phyloP scores from a whole-genome alignment of 1,140 invertebrate species.

The Drosophila pandora region DNA sequence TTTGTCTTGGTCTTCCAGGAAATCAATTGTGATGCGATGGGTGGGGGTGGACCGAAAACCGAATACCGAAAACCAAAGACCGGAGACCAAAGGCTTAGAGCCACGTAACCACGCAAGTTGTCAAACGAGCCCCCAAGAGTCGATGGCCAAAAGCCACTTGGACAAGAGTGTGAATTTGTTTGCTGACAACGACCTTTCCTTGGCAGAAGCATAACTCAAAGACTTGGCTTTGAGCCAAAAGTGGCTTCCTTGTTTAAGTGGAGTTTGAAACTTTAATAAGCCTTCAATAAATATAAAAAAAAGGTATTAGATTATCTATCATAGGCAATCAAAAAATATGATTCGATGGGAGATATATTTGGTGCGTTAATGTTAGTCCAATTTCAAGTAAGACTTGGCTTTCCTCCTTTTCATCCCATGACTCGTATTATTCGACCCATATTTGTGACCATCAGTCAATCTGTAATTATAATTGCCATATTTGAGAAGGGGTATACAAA shows the following conservation, averaged over 20 bases:
- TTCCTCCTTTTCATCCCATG: slow-evolving; percentile 13
- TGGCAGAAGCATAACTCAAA: slow-evolving; percentile 33
- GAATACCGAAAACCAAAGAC: neutral
- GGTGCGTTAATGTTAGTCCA: too few species aligned
- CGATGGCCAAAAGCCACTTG: slow-evolving; percentile 65
- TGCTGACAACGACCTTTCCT: slow-evolving; percentile 55
- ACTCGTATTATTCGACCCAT: neutral
- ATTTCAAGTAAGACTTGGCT: neutral
- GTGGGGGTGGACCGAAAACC: slow-evolving; percentile 37
- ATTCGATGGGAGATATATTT: too few species aligned
- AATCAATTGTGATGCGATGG: slow-evolving; percentile 37
- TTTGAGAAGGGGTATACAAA: slow-evolving; percentile 19
- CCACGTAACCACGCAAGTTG: slow-evolving; percentile 68
- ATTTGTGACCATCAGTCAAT: slow-evolving; percentile 7
- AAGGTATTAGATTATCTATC: too few species aligned
- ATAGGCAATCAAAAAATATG: too few species aligned
- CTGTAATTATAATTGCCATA: slow-evolving; percentile 48
- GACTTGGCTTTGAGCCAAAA: neutral
- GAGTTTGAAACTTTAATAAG: neutral
- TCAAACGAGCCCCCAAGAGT: slow-evolving; percentile 67
- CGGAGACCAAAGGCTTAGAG: slow-evolving; percentile 5
- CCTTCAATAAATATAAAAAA: too few species aligned
- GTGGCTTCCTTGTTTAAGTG: neutral
- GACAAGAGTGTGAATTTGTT: slow-evolving; percentile 47
- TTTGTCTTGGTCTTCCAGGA: slow-evolving; percentile 62